Evolutionary conservation across 2,888 invertebrate species (phyloP).

Genomic region (Hermaeophaga mercurialis): DNA sequence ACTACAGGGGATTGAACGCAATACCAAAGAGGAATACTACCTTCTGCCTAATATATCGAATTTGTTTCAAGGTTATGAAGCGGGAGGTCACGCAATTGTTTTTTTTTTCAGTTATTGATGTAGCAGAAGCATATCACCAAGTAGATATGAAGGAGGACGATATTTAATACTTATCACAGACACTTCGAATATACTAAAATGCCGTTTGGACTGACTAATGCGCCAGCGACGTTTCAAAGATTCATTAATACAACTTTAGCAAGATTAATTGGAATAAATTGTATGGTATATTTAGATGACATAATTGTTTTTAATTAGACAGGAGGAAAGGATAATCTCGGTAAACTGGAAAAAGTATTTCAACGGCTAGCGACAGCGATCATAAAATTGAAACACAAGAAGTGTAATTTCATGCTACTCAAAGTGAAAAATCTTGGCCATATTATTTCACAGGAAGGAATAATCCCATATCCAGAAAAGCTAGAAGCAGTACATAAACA

Average conservation of each 20-base stretch:
- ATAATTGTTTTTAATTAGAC: conserved; percentile 23
- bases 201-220: conserved; percentile 31
- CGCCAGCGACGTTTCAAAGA: conserved; percentile 26
- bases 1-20: conserved; percentile 23
- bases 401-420: conserved; percentile 26
- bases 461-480: conserved; percentile 21
- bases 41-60: conserved; percentile 25
- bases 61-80: conserved; percentile 21
- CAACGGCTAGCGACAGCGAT: conserved; percentile 20
- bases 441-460: conserved; percentile 23
- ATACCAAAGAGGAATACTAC: conserved; percentile 24
- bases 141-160: conserved; percentile 26
- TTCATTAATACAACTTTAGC: conserved; percentile 30
- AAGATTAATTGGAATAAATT: conserved; percentile 22
- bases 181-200: conserved; percentile 33
- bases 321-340: conserved; percentile 29
- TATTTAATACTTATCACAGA: conserved; percentile 25
- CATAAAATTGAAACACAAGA: conserved; percentile 25
- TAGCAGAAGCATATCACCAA: conserved; percentile 27
- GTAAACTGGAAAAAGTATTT: conserved; percentile 21
- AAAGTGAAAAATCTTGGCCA: conserved; percentile 29
- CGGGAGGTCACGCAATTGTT: conserved; percentile 19
- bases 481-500: conserved; percentile 17
- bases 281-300: conserved; percentile 29
- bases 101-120: conserved; percentile 26